These are phyloP conservation scores for Gouania willdenowi DNA, from an alignment of 2,797 vertebrate genomes.

Conservation along the genomic window DNA sequence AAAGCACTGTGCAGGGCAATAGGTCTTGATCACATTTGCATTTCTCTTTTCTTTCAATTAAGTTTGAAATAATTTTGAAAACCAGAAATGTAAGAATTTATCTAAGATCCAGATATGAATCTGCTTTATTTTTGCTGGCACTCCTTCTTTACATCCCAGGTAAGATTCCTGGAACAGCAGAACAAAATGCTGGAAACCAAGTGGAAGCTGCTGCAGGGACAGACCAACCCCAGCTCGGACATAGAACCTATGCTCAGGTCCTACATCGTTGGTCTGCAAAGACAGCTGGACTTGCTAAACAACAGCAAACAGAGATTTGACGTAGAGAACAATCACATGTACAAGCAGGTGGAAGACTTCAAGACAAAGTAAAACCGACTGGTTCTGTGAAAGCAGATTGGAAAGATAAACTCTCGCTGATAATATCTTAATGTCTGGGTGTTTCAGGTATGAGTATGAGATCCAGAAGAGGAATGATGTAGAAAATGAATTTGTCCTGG, in stretches of 20 bases:
- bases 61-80: too few species aligned
- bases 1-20: too few species aligned
- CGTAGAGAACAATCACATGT: constrained; percentile 71
- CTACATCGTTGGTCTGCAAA: constrained; percentile 69
- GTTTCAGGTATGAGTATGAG: constrained; percentile 83
- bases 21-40: too few species aligned
- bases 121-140: too few species aligned
- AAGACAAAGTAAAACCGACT: constrained; percentile 41
- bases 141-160: too few species aligned
- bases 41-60: too few species aligned
- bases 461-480: constrained; percentile 69
- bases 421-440: not conserved
- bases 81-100: too few species aligned
- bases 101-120: constrained; percentile 72
- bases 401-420: too few species aligned
- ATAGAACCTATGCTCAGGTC: constrained; percentile 74
- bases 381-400: too few species aligned
- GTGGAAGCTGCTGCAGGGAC: constrained; percentile 77
- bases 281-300: constrained; percentile 58
- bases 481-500: constrained; percentile 81
- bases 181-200: too few species aligned
- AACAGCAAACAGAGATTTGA: constrained; percentile 62
- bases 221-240: constrained; percentile 43
- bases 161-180: too few species aligned
- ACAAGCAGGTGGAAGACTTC: constrained; percentile 53